Evolutionary conservation across 2,797 vertebrate species (phyloP).

Genomic region (Lycodopsis pacificus): DNA sequence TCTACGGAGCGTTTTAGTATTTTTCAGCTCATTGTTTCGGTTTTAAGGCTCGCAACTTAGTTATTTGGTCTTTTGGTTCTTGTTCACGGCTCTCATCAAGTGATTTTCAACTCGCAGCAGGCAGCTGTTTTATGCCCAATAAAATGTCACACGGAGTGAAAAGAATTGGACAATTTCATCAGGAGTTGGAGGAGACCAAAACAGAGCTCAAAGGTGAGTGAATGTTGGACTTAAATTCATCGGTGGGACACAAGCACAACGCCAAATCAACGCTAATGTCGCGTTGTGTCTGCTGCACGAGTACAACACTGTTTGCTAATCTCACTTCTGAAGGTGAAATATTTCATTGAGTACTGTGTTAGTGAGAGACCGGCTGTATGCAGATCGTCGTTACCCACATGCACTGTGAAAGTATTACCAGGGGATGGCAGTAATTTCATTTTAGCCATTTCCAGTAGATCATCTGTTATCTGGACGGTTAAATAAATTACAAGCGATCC

Average conservation of each 20-base stretch:
- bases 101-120: background rate
- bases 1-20: background rate
- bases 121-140: background rate
- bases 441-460: slow-evolving; percentile 15
- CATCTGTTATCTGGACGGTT: slow-evolving; percentile 33
- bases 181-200: background rate
- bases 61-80: background rate
- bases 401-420: slow-evolving; percentile 15
- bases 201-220: background rate
- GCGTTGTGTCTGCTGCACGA: too few species aligned
- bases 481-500: slow-evolving; percentile 19
- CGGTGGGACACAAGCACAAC: background rate
- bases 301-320: background rate
- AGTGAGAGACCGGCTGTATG: background rate
- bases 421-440: slow-evolving; percentile 31
- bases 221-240: background rate
- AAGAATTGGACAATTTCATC: background rate
- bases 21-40: background rate
- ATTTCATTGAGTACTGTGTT: background rate
- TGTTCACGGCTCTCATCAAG: background rate
- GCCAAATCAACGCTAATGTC: background rate
- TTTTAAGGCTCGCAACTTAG: background rate
- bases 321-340: background rate
- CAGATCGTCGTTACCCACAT: background rate
- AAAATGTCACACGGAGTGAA: background rate